A percentile compares a stretch with the other conserved stretches of the same genome.
phyloP scores from a whole-genome alignment of 2,888 invertebrate species.

The Dolichopus griseipennis region DNA sequence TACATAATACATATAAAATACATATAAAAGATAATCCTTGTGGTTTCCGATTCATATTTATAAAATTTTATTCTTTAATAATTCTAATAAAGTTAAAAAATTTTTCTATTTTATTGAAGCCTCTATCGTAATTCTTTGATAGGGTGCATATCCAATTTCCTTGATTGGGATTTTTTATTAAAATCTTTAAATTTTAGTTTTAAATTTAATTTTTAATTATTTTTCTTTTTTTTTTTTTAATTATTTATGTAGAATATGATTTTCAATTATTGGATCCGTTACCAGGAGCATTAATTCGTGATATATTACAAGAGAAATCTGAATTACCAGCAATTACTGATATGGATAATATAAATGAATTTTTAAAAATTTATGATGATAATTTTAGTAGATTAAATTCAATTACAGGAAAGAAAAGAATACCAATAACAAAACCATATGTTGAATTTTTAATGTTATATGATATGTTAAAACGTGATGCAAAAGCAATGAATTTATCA shows the following conservation, averaged over 20 bases:
- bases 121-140: no score
- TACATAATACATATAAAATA: conserved; percentile 6
- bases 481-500: conserved; percentile 38
- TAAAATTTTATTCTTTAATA: no score
- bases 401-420: conserved; percentile 40
- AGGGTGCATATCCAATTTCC: no score
- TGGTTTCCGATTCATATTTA: neutral
- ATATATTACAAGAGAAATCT: conserved; percentile 34
- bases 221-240: neutral
- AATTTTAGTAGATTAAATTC: conserved; percentile 35
- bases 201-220: neutral
- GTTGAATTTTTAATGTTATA: conserved; percentile 42
- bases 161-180: no score
- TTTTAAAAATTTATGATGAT: conserved; percentile 41
- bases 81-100: no score
- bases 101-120: no score
- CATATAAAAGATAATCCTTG: neutral
- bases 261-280: conserved; percentile 33
- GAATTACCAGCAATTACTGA: conserved; percentile 25
- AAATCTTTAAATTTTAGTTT: no score
- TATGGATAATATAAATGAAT: conserved; percentile 40
- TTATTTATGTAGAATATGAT: conserved; percentile 20
- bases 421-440: conserved; percentile 42
- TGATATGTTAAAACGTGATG: conserved; percentile 42
- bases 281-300: conserved; percentile 35